These are phyloP conservation scores for Megalops cyprinoides DNA, from an alignment of 2,797 vertebrate genomes.

Conservation along the genomic window DNA sequence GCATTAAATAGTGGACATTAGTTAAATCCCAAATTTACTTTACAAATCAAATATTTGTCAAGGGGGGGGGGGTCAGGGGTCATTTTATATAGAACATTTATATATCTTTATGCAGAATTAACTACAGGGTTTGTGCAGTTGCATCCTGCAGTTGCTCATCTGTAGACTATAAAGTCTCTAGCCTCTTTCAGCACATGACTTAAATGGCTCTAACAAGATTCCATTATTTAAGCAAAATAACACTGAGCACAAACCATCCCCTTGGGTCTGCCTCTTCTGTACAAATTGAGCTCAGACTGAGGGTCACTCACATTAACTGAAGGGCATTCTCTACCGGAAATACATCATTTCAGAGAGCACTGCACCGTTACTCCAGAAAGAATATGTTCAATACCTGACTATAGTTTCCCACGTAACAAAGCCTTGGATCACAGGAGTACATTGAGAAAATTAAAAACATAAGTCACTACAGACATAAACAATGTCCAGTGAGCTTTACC, in stretches of 20 bases:
- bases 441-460: neutral
- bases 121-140: too few species aligned
- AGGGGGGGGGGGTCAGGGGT: too few species aligned
- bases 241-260: neutral
- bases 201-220: neutral
- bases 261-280: neutral
- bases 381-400: neutral
- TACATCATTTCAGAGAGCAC: neutral
- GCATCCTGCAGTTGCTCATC: neutral
- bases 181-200: neutral
- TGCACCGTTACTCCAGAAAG: neutral
- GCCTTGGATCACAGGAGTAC: neutral
- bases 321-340: neutral
- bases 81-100: too few species aligned
- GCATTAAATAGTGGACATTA: too few species aligned
- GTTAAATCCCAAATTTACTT: too few species aligned
- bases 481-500: too few species aligned
- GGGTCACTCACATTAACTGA: neutral
- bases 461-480: neutral
- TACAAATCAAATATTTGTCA: too few species aligned
- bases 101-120: too few species aligned
- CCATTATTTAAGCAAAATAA: neutral
- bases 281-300: neutral
- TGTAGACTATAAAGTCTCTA: neutral
- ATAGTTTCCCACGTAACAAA: neutral